Conservation (phyloP, 2,888 invertebrate species). For the Nipponacmea schrenckii region DNA sequence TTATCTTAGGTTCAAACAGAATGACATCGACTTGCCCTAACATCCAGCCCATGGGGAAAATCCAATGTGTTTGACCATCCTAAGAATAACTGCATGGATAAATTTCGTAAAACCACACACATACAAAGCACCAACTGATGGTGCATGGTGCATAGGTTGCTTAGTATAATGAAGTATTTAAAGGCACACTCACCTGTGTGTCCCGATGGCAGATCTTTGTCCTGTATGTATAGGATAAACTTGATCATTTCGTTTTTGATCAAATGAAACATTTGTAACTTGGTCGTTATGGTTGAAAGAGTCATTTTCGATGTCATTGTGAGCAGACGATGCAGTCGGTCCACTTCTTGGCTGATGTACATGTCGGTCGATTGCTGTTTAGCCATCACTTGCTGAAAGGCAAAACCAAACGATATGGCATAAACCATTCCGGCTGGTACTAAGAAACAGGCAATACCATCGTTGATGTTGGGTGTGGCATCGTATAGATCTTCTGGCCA, state of each 20-base stretch:
- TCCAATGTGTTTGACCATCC: too few species aligned
- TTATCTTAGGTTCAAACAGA: too few species aligned
- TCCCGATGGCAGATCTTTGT: slow-evolving; percentile 14
- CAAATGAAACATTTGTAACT: slow-evolving; percentile 36
- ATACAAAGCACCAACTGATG: too few species aligned
- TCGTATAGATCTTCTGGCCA: slow-evolving; percentile 33
- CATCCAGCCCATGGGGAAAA: too few species aligned
- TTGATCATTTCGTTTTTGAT: slow-evolving; percentile 49
- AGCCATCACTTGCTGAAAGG: slow-evolving; percentile 48
- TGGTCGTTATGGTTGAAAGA: slow-evolving; percentile 18
- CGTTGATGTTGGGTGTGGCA: slow-evolving; percentile 45
- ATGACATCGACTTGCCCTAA: too few species aligned
- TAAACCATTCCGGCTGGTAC: slow-evolving; percentile 55
- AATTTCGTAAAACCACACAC: too few species aligned
- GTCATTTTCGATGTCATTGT: slow-evolving; percentile 44
- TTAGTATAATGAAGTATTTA: too few species aligned
- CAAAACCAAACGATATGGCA: slow-evolving; percentile 54
- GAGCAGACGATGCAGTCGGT: slow-evolving; percentile 44
- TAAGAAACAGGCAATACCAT: slow-evolving; percentile 54
- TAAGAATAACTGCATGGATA: too few species aligned
- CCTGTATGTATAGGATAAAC: slow-evolving; percentile 43
- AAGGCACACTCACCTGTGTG: neutral
- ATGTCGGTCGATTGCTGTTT: slow-evolving; percentile 39
- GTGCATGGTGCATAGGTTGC: too few species aligned
- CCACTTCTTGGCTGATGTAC: slow-evolving; percentile 42